A percentile compares a stretch with the other conserved stretches of the same genome.
Conservation (phyloP, 1,140 invertebrate species). For the Dreissena rostriformis region DNA sequence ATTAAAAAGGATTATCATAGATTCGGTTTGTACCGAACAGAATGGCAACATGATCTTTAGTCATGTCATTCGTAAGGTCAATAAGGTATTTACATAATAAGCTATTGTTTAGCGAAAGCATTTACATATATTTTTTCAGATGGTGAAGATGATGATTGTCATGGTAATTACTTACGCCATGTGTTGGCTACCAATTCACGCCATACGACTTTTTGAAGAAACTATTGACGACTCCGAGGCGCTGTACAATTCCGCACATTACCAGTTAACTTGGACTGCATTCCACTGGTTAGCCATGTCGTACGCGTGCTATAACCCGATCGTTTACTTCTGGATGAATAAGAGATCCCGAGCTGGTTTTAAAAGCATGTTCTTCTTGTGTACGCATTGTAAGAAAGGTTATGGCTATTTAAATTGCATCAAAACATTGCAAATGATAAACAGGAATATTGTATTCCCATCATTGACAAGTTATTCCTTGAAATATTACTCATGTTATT, state of each 20-base stretch:
- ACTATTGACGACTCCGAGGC: conserved; percentile 73
- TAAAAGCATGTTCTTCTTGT: conserved; percentile 63
- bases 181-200: conserved; percentile 94
- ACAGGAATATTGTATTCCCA: too few relatives aligned
- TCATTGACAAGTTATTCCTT: too few relatives aligned
- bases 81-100: too few relatives aligned
- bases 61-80: too few relatives aligned
- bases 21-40: too few relatives aligned
- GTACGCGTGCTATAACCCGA: conserved; percentile 95
- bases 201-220: conserved; percentile 81
- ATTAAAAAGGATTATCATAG: too few relatives aligned
- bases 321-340: conserved; percentile 97
- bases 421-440: too few relatives aligned
- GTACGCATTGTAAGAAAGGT: conserved; percentile 30
- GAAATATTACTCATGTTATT: too few relatives aligned
- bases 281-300: conserved; percentile 94
- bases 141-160: conserved; percentile 96
- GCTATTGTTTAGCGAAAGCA: too few relatives aligned
- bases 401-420: too few relatives aligned
- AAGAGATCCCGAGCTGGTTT: conserved; percentile 86
- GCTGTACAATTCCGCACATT: conserved; percentile 82
- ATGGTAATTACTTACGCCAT: conserved; percentile 93
- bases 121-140: conserved; percentile 85
- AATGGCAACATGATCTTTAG: too few relatives aligned
- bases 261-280: conserved; percentile 73